Conservation (phyloP, 2,113 vertebrate species). For the Ammospiza caudacuta region DNA sequence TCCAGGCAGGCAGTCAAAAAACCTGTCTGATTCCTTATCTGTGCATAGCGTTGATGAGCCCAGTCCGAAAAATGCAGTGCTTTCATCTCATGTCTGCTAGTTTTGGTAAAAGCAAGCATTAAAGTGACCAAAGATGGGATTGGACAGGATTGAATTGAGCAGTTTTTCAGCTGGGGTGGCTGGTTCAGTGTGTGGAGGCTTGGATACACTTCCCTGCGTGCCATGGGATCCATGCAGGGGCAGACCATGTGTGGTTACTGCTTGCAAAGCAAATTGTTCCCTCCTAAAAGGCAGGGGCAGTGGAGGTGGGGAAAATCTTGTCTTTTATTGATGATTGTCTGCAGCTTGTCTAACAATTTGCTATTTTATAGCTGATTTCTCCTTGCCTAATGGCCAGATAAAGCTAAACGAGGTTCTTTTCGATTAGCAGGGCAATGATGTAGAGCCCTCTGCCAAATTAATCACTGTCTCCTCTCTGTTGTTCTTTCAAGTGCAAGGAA, state of each 20-base stretch:
- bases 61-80: background rate
- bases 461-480: background rate
- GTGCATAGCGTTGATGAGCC: fast-evolving
- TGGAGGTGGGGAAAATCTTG: background rate
- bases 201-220: background rate
- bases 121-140: background rate
- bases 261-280: background rate
- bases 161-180: background rate
- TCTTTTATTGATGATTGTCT: background rate
- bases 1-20: background rate
- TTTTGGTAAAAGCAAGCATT: background rate
- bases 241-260: fast-evolving
- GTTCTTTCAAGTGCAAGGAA: slow-evolving; percentile 89
- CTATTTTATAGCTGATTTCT: background rate
- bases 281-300: background rate
- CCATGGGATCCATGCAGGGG: background rate
- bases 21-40: background rate
- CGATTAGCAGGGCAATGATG: background rate
- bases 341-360: background rate
- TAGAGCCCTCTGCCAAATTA: background rate
- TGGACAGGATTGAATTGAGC: background rate
- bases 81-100: background rate
- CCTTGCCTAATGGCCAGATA: background rate
- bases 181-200: background rate
- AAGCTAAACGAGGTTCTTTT: background rate